Evolutionary conservation across 2,113 vertebrate genomes (phyloP).

Genomic region (Paraplagusia blochii): DNA sequence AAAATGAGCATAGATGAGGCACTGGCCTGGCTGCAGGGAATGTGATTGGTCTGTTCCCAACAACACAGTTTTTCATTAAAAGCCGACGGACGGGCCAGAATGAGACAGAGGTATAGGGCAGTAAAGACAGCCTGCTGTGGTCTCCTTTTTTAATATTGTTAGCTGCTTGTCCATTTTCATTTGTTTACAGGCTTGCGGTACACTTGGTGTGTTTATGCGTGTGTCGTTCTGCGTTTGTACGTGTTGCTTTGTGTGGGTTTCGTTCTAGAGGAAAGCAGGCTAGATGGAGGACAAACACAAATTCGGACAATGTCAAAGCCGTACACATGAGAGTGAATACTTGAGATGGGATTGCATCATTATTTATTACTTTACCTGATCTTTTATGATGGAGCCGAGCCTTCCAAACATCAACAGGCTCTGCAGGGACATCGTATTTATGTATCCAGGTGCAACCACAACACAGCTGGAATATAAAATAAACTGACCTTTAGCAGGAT

Average conservation of each 20-base stretch:
- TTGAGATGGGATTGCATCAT: conserved; percentile 36
- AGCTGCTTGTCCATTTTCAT: conserved; percentile 58
- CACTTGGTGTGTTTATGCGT: conserved; percentile 17
- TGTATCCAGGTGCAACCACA: conserved; percentile 47
- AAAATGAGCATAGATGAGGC: background rate
- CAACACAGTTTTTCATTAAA: conserved; percentile 39
- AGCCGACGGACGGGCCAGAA: conserved; percentile 21
- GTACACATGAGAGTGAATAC: conserved; percentile 23
- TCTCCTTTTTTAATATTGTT: conserved; percentile 57
- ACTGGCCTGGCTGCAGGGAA: conserved; percentile 14
- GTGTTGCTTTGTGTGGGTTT: conserved; percentile 1
- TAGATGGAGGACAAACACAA: conserved; percentile 38
- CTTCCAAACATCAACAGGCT: conserved; percentile 52
- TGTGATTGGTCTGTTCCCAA: conserved; percentile 9
- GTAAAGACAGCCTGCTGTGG: conserved; percentile 39
- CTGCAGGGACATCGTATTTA: conserved; percentile 37
- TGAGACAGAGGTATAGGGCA: conserved; percentile 41
- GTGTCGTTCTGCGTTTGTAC: conserved; percentile 2
- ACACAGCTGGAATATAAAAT: conserved; percentile 48
- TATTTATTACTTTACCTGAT: conserved; percentile 43
- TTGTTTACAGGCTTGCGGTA: conserved; percentile 27
- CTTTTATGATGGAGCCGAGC: conserved; percentile 31
- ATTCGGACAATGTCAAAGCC: conserved; percentile 45
- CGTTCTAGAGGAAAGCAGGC: conserved; percentile 22
- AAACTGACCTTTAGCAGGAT: conserved; percentile 36